Percentiles rank a stretch among this genome's conserved stretches.
Conservation (phyloP, 2,888 invertebrate species). For the Crepidodera aurea region DNA sequence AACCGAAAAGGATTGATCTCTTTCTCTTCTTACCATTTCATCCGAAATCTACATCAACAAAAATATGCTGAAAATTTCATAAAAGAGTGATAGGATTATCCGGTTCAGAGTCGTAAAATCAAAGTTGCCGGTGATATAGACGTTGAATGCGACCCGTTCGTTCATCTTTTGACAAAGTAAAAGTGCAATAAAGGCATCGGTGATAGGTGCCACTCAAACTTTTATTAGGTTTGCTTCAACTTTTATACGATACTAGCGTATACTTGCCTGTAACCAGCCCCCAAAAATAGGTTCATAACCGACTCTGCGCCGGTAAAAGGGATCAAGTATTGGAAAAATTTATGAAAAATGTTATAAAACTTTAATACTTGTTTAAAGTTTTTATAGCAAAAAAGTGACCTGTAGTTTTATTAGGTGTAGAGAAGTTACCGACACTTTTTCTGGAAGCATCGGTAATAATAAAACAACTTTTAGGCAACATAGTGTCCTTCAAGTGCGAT, state of each 20-base stretch:
- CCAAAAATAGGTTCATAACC: constrained; percentile 18
- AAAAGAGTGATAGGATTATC: constrained; percentile 20
- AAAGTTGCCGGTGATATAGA: constrained; percentile 38
- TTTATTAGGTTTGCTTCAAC: constrained; percentile 49
- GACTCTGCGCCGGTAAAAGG: constrained; percentile 9
- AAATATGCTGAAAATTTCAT: constrained; percentile 25
- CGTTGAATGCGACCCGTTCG: constrained; percentile 31
- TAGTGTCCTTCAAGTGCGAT: too few relatives aligned
- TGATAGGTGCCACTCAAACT: constrained; percentile 45
- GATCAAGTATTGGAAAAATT: constrained; percentile 16
- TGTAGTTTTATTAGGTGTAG: neutral
- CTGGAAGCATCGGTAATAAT: too few relatives aligned
- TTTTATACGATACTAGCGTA: constrained; percentile 26
- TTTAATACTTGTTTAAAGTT: neutral
- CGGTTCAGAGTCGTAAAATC: constrained; percentile 39
- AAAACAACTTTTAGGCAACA: too few relatives aligned
- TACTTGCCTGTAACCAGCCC: constrained; percentile 16
- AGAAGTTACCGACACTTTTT: too few relatives aligned
- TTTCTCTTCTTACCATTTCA: neutral
- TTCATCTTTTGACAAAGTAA: constrained; percentile 46
- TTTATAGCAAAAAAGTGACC: neutral
- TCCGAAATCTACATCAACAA: neutral
- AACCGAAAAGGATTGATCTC: neutral
- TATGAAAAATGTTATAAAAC: constrained; percentile 4
- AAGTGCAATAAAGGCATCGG: constrained; percentile 49